Base-by-base conservation (phyloP, 1,140 invertebrate species). In the Choristoneura fumiferana region DNA sequence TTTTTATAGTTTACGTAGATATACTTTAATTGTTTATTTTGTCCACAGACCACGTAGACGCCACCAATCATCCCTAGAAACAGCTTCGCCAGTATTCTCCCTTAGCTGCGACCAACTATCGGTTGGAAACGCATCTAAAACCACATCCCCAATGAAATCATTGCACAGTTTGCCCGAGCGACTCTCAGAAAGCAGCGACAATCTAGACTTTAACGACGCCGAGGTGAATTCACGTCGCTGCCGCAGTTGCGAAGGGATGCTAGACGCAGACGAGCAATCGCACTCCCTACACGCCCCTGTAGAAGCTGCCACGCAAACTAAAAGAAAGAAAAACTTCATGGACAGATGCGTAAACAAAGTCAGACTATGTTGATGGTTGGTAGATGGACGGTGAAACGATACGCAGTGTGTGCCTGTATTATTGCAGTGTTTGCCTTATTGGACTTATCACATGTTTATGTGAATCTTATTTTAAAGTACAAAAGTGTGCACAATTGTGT, bases 341-440 rank as follows among this genome's bases (percentile, higher is more conserved):
- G 93, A 95, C 85, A 92, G 93, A 80, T 95, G 94, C 82, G 93
- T 94, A 33, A 94, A 94, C 79, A 95, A 94, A 90, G 92, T 95
- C 82, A 91, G 93, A 90, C 93, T 92, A 72, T 91, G 93, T 73
- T 93, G 79, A 91, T 66, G 60, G 37, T 59, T 57, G 39, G 58
- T 62, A 57, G 34, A 58, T 58, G 33, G 56, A 54, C 43, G 17
- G 62, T 73, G 39, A 58, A 55, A 45, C 22, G 43, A 58, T 63
- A 75, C 69, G 80, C 73, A 81, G 82, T 80, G 85, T 84, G 85
- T 87, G 76, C 84, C 73, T 58, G 70, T 67, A 57, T n/a, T n/a
- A n/a, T n/a, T n/a, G n/a, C 18, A 40, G 54, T 71, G 75, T 84
- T 77, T 75, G 76, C 67, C 61, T 72, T 71, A 81, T 88, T 81